Evolutionary conservation across 2,888 invertebrate species (phyloP), one percentile per base, ranked within the genome.

Genomic region (Pherbina coryleti): DNA sequence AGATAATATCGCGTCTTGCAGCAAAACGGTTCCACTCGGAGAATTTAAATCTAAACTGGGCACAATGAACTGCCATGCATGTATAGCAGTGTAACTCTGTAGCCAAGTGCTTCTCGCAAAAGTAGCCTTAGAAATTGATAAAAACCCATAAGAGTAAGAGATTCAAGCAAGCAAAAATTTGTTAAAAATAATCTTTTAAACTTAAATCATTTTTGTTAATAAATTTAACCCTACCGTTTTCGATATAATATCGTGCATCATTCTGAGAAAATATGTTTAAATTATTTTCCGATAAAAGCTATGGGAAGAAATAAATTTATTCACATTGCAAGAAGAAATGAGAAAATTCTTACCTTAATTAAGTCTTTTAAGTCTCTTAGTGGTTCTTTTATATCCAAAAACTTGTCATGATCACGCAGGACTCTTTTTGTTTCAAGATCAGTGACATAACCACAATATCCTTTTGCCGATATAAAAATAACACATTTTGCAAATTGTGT

Each of bases 1-100:
- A 60, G 3, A 87, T 49, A 0, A 89, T 82, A 74, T 86, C 84
- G 11, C 89, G 84, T 8, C 87, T 84, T 4, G 81, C 34, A 3
- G 89, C 83, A 74, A 88, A 77, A n/a, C 87, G 85, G 83, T 89
- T 89, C 89, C 89, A 89, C 28, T 81, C 76, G 0, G 87, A 89
- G 4, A 79, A 82, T 49, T 51, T 71, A 75, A 86, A 89, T 76
- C 86, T 87, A 78, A 89, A 82, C n/a, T 81, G 74, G 9, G 82
- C 82, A 14, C 87, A 83, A 77, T 86, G 83, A 3, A 87, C 44
- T 0, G 86, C 85, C 83, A 89, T 88, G 3, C 84, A 85, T 28
- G 82, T 80, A 31, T 89, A 89, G 0, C 81, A 85, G 76, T 89
- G 89, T 51, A 82, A 72, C 78, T 89, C 89, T 0, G 83, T 75